Conservation (phyloP, 2,888 invertebrate genomes). For the Eupeodes latifasciatus region DNA sequence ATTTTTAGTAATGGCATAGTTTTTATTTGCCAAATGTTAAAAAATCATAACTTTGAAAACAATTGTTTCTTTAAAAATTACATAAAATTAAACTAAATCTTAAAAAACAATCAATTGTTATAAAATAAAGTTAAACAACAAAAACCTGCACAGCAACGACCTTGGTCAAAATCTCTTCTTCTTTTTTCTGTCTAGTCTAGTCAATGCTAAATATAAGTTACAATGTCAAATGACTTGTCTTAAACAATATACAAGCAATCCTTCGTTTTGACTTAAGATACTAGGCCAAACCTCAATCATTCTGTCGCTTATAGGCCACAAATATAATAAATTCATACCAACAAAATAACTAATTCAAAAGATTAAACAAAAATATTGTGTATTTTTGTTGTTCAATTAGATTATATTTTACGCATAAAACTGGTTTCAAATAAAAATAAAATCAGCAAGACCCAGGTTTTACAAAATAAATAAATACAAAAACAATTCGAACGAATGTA, state of each 20-base stretch:
- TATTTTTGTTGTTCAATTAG: not conserved
- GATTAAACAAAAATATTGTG: not conserved
- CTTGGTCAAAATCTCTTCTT: conserved; percentile 13
- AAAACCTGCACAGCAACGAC: not conserved
- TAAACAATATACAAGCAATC: not conserved
- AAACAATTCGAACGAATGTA: conserved; percentile 2
- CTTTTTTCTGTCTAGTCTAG: not conserved
- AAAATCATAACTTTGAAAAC: no score
- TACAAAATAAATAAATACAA: conserved; percentile 12
- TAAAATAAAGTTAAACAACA: not conserved
- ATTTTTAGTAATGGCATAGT: no score
- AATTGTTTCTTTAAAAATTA: no score
- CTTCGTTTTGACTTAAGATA: conserved; percentile 25
- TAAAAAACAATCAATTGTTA: not conserved
- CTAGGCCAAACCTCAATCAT: conserved; percentile 33
- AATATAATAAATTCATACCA: not conserved
- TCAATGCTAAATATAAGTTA: conserved; percentile 19
- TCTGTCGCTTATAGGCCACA: not conserved
- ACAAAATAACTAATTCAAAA: not conserved
- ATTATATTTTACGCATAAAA: conserved; percentile 14
- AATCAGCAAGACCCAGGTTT: not conserved
- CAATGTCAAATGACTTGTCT: not conserved
- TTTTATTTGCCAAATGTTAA: no score
- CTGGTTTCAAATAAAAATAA: conserved; percentile 1
- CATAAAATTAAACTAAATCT: no score